Evolutionary conservation across 53 echinoderm and acorn worm genomes (phyloP).

Genomic region (Stichopus horrens): DNA sequence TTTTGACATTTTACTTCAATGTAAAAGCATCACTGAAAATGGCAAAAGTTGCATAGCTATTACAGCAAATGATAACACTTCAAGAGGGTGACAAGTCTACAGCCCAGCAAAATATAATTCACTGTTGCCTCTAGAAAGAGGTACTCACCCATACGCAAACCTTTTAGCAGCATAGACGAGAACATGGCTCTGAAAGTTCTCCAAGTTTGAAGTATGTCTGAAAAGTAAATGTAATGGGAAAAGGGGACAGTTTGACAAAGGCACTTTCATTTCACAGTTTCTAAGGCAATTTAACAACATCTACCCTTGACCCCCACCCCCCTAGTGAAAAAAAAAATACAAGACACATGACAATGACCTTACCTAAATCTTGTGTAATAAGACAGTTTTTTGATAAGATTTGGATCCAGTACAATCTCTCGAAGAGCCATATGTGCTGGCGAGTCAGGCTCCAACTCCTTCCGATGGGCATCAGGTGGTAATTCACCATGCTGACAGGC

Average conservation of each 20-base stretch:
- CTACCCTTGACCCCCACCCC: no score
- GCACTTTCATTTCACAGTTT: no score
- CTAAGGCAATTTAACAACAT: no score
- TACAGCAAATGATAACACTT: no score
- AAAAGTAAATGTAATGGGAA: background rate
- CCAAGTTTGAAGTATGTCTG: conserved; percentile 5
- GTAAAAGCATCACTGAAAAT: no score
- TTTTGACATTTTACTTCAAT: no score
- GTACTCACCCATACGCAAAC: conserved; percentile 28
- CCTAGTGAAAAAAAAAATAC: no score
- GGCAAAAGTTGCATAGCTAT: no score
- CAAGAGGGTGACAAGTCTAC: no score
- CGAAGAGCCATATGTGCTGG: background rate
- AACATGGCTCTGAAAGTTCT: conserved; percentile 21
- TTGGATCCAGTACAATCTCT: background rate
- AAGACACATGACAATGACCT: no score
- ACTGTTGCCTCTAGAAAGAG: background rate
- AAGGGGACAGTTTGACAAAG: no score
- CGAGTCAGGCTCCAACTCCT: background rate
- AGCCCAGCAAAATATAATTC: no score
- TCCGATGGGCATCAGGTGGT: background rate
- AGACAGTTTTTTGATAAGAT: background rate
- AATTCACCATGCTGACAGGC: conserved; percentile 4
- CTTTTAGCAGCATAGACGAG: conserved; percentile 30
- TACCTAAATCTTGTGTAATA: conserved; percentile 27